Evolutionary conservation across 2,888 invertebrate species (phyloP), one percentile per base, ranked within the genome.

Genomic region (Erebia aethiops): DNA sequence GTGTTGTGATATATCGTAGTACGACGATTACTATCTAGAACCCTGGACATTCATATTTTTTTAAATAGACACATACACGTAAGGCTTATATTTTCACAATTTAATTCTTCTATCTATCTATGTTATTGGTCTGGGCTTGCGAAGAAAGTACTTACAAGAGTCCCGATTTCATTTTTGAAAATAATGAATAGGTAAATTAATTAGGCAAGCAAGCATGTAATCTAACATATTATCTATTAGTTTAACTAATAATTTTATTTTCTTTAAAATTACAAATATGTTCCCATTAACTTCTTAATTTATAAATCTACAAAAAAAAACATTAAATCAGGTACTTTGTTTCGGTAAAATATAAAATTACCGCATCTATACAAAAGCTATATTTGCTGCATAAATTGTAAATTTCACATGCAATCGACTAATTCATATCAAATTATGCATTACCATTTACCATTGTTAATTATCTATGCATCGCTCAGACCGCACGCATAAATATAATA

Each of bases 371-470:
- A 18, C 9, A 14, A 65, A 65, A 65, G 64, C 64, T 11, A 11
- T 54, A 41, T 41, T 66, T 14, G 62, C 3, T 60, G 60, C 60
- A 60, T 35, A 41, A 26, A 60, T 18, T 46, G 61, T 41, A 41
- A 26, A 60, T 18, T 46, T 21, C 46, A 56, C 66, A 66, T 62
- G 69, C 67, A 58, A 60, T 60, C 52, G 16, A 14, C 58, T 49
- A 35, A 26, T 35, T 60, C 16, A 41, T 60, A 60, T 67, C 49
- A 21, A 26, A 26, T 56, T 69, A 69, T 57, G 63, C 63, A 70
- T 65, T 18, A 67, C 61, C 61, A 49, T 57, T 41, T 21, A 65
- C 41, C 64, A 70, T 64, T 65, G 70, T 70, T 70, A 70, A 70
- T 60, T 64, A 3, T 49, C 46, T 64, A 69, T 46, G 65, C 54